Percentiles rank a stretch among this genome's conserved stretches.
phyloP scores from a whole-genome alignment of 2,113 vertebrate species.

The Ceyx margarethae region DNA sequence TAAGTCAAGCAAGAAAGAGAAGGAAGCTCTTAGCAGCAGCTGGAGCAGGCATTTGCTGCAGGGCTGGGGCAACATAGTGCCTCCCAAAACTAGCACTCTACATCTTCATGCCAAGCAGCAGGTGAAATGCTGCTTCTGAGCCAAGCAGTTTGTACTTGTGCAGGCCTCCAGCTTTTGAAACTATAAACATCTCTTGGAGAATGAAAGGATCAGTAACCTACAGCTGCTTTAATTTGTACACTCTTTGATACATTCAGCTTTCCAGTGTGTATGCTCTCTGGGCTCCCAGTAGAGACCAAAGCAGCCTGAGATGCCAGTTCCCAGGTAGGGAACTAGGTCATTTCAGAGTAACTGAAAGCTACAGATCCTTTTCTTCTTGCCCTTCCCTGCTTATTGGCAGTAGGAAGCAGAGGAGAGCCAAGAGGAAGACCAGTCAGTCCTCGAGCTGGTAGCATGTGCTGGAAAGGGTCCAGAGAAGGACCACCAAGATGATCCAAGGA shows the following conservation, averaged over 20 bases:
- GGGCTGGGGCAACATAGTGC: background rate
- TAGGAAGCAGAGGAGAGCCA: background rate
- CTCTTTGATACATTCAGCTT: rapidly evolving
- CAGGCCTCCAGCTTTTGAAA: background rate
- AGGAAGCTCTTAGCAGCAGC: rapidly evolving
- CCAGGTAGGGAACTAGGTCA: background rate
- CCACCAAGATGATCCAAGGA: background rate
- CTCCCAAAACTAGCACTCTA: background rate
- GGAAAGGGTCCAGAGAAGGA: background rate
- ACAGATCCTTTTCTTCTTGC: background rate
- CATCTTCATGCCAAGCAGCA: background rate
- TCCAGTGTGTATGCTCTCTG: background rate
- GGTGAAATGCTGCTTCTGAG: background rate
- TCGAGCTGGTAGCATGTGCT: background rate
- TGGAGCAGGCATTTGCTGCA: background rate
- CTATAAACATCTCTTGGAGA: background rate
- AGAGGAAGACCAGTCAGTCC: background rate
- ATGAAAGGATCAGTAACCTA: background rate
- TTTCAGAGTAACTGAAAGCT: background rate
- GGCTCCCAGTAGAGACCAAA: background rate
- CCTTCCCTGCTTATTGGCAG: background rate
- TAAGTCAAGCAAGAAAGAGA: background rate
- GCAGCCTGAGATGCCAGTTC: background rate
- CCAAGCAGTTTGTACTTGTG: background rate
- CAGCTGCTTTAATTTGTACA: background rate